Evolutionary conservation across 2,113 vertebrate species (phyloP).

Genomic region (Thamnophis sirtalis): DNA sequence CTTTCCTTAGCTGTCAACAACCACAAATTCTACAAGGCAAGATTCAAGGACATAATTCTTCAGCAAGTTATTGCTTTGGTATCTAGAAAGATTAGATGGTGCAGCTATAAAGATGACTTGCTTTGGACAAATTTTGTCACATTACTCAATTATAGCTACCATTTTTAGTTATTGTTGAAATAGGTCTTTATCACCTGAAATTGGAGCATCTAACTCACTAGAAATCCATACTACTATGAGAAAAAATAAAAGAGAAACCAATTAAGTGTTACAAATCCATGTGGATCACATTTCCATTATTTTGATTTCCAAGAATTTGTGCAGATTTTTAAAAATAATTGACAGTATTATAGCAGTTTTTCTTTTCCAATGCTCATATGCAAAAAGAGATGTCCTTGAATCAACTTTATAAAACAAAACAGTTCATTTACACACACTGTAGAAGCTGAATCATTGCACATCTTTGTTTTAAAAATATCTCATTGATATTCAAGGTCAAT

Average conservation of each 20-base stretch:
- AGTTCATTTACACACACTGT: conserved; percentile 49
- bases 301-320: conserved; percentile 24
- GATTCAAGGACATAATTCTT: neutral
- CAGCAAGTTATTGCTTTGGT: neutral
- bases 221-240: neutral
- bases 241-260: neutral
- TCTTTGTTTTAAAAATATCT: conserved; percentile 63
- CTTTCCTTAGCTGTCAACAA: neutral
- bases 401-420: conserved; percentile 54
- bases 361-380: conserved; percentile 36
- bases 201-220: neutral
- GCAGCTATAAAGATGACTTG: neutral
- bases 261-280: neutral
- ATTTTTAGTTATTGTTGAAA: neutral
- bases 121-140: neutral
- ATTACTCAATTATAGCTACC: neutral
- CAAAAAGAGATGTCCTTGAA: conserved; percentile 51
- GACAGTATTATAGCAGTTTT: conserved; percentile 8
- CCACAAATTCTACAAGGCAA: neutral
- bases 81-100: neutral
- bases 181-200: conserved; percentile 18
- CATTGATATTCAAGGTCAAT: conserved; percentile 61
- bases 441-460: conserved; percentile 60
- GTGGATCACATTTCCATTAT: neutral
- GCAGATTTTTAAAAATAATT: conserved; percentile 26